phyloP scores from a whole-genome alignment of 2,113 vertebrate genomes.

The Ictalurus punctatus region DNA sequence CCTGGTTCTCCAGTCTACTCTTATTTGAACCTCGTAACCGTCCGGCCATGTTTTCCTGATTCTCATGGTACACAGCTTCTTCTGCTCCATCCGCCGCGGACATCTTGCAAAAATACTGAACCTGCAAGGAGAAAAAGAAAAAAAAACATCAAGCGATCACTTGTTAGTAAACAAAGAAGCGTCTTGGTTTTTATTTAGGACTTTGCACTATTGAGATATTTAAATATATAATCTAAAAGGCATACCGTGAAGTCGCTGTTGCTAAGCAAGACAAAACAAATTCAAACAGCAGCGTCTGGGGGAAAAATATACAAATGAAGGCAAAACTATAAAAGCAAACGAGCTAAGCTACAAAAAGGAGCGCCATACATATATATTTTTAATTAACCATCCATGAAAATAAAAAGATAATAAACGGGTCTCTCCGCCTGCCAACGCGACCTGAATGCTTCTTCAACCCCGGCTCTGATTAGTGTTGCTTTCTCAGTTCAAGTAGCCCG shows the following conservation, averaged over 20 bases:
- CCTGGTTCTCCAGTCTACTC: slow-evolving; percentile 78
- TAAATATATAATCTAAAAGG: not conserved
- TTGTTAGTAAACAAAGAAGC: not conserved
- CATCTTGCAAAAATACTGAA: slow-evolving; percentile 56
- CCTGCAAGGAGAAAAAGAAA: not conserved
- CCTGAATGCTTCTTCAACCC: too few species aligned
- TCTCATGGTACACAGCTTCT: slow-evolving; percentile 51
- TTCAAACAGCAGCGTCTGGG: slow-evolving; percentile 13
- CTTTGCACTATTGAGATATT: not conserved
- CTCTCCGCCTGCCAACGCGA: not conserved
- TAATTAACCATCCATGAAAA: not conserved
- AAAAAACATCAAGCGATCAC: not conserved
- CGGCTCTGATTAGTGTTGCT: slow-evolving; percentile 32
- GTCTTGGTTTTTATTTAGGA: not conserved
- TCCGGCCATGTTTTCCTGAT: slow-evolving; percentile 68
- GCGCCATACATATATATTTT: slow-evolving; percentile 3
- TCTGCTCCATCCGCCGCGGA: slow-evolving; percentile 57
- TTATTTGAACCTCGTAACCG: slow-evolving; percentile 60
- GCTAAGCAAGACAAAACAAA: slow-evolving; percentile 30
- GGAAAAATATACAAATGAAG: not conserved
- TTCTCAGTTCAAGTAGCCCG: slow-evolving; percentile 93
- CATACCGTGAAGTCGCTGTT: slow-evolving; percentile 12
- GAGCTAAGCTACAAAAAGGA: not conserved
- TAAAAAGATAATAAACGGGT: not conserved
- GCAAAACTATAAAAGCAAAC: not conserved